phyloP scores from a whole-genome alignment of 2,113 vertebrate genomes.

The Formicarius rufipectus region DNA sequence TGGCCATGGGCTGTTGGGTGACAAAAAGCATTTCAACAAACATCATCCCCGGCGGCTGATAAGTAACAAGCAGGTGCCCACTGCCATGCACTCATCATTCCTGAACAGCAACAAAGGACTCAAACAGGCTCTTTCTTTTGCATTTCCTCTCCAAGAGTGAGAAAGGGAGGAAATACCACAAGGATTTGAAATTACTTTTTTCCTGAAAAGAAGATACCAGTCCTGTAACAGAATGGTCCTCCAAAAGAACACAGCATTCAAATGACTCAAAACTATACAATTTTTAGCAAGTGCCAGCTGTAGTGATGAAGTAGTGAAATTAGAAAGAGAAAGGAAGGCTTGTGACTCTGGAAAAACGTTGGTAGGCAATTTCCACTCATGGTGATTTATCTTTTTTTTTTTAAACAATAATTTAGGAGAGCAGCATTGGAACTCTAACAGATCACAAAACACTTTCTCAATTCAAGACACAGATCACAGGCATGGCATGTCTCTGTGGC shows the following conservation, averaged over 20 bases:
- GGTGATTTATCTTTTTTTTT: background rate
- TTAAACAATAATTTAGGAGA: background rate
- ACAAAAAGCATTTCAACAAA: background rate
- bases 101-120: background rate
- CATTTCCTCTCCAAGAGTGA: background rate
- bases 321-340: background rate
- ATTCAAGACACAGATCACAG: background rate
- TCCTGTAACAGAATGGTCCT: background rate
- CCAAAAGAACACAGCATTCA: conserved; percentile 18
- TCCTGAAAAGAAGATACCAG: background rate
- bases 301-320: background rate
- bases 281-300: conserved; percentile 1
- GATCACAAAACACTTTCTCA: background rate
- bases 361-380: background rate
- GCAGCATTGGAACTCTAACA: background rate
- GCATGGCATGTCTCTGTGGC: background rate
- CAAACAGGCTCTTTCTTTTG: background rate
- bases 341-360: background rate
- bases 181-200: background rate
- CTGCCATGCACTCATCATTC: background rate
- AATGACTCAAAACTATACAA: background rate
- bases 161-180: background rate
- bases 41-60: background rate
- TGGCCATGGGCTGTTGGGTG: background rate
- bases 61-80: background rate